A percentile compares a stretch with the other conserved stretches of the same genome.
Conservation (phyloP, 2,113 vertebrate species). For the Lophura nycthemera region DNA sequence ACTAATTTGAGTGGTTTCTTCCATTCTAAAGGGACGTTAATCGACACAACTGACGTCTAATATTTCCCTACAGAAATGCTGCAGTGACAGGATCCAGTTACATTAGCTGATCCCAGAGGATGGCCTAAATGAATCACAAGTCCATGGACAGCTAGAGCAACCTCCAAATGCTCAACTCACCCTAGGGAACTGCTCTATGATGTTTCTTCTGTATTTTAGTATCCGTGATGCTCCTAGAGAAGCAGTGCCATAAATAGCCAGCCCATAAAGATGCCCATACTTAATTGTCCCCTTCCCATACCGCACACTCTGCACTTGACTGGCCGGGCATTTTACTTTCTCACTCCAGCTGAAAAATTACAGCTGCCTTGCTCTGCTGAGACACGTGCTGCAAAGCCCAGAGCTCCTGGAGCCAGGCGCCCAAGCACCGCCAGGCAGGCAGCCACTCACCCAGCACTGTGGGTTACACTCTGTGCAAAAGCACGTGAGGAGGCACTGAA, state of each 20-base stretch:
- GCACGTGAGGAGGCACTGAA: neutral
- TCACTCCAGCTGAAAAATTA: neutral
- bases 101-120: neutral
- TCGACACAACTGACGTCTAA: neutral
- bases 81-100: neutral
- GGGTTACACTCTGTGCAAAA: neutral
- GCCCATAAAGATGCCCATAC: slow-evolving; percentile 1
- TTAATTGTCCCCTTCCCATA: neutral
- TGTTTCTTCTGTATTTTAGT: neutral
- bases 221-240: neutral
- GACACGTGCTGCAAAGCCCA: neutral
- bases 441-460: neutral
- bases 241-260: slow-evolving; percentile 16
- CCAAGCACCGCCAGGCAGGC: neutral
- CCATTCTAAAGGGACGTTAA: neutral
- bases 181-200: neutral
- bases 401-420: neutral
- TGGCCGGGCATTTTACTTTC: neutral
- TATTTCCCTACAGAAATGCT: neutral
- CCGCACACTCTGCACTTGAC: neutral
- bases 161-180: neutral
- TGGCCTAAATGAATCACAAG: neutral
- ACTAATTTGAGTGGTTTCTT: neutral
- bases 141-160: neutral
- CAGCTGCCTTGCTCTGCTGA: neutral